A percentile compares a stretch with the other conserved stretches of the same genome.
These are phyloP conservation scores for Lypha dubia DNA, from an alignment of 2,888 invertebrate species.

Conservation along the genomic window DNA sequence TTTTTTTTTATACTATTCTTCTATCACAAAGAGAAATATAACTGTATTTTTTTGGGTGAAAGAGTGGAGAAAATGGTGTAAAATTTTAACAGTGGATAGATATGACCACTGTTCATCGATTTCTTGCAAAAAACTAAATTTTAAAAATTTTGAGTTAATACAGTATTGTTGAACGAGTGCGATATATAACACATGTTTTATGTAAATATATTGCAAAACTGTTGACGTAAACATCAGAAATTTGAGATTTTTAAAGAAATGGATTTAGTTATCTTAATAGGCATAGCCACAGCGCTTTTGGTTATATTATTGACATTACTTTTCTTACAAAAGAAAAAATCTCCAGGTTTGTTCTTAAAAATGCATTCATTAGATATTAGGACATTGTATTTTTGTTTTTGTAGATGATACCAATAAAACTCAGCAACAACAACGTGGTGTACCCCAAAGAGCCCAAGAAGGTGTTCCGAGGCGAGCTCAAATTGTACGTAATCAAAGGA, in stretches of 20 bases:
- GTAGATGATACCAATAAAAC: slow-evolving; percentile 73
- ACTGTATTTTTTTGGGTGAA: too few species aligned
- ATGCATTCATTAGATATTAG: background rate
- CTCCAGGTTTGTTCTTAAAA: slow-evolving; percentile 22
- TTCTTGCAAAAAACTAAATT: too few species aligned
- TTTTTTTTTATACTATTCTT: too few species aligned
- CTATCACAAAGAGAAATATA: too few species aligned
- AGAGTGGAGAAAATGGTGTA: too few species aligned
- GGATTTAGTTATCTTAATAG: slow-evolving; percentile 78
- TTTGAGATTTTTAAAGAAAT: slow-evolving; percentile 45
- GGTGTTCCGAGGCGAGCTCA: slow-evolving; percentile 88
- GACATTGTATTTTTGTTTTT: slow-evolving; percentile 2
- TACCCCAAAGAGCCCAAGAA: slow-evolving; percentile 82
- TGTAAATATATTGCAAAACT: slow-evolving; percentile 62
- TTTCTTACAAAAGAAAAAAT: slow-evolving; percentile 79
- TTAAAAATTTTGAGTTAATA: too few species aligned
- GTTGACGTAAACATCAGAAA: slow-evolving; percentile 78
- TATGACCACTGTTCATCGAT: too few species aligned
- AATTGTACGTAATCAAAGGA: slow-evolving; percentile 88
- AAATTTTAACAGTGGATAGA: too few species aligned
- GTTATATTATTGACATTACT: slow-evolving; percentile 82
- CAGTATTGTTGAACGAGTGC: too few species aligned
- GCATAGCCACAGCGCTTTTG: slow-evolving; percentile 83
- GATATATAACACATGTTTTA: too few species aligned
- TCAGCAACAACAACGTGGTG: slow-evolving; percentile 75